Evolutionary conservation across 1,140 invertebrate species (phyloP).

Genomic region (Pseudomyrmex gracilis): DNA sequence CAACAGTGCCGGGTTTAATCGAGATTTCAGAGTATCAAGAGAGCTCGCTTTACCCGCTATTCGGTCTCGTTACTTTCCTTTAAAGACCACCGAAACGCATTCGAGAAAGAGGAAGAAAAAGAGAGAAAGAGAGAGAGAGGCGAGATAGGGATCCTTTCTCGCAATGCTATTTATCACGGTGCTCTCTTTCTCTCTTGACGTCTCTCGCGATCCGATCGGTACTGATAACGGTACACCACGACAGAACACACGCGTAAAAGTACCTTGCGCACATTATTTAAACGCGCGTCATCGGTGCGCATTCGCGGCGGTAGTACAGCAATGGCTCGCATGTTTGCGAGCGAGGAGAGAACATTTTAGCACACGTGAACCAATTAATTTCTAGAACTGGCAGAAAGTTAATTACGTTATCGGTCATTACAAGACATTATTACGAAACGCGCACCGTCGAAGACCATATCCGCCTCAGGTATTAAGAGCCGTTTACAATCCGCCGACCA

Average conservation of each 20-base stretch:
- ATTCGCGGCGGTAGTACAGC: background rate
- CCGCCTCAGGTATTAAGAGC: constrained; percentile 22
- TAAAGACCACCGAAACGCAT: constrained; percentile 72
- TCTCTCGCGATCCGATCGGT: constrained; percentile 66
- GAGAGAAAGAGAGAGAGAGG: background rate
- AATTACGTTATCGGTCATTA: constrained; percentile 65
- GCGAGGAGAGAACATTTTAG: background rate
- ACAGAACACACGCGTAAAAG: constrained; percentile 32
- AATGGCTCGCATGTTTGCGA: constrained; percentile 1
- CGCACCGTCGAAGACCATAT: constrained; percentile 9
- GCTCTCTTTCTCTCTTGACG: constrained; percentile 48
- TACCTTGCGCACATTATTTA: constrained; percentile 46
- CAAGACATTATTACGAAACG: constrained; percentile 52
- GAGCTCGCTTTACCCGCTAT: constrained; percentile 64
- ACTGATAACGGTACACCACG: constrained; percentile 71
- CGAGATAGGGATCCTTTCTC: constrained; percentile 7
- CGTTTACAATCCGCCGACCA: constrained; percentile 31
- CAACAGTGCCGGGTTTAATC: constrained; percentile 56
- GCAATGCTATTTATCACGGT: constrained; percentile 68
- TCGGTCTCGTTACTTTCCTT: constrained; percentile 70
- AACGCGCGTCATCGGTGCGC: constrained; percentile 35
- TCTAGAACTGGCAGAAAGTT: constrained; percentile 58
- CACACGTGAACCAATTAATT: constrained; percentile 59
- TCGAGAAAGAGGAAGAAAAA: background rate
- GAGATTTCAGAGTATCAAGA: constrained; percentile 56